These are phyloP conservation scores for Cotesia vestalis DNA, from an alignment of 1,140 invertebrate genomes.

Conservation along the genomic window DNA sequence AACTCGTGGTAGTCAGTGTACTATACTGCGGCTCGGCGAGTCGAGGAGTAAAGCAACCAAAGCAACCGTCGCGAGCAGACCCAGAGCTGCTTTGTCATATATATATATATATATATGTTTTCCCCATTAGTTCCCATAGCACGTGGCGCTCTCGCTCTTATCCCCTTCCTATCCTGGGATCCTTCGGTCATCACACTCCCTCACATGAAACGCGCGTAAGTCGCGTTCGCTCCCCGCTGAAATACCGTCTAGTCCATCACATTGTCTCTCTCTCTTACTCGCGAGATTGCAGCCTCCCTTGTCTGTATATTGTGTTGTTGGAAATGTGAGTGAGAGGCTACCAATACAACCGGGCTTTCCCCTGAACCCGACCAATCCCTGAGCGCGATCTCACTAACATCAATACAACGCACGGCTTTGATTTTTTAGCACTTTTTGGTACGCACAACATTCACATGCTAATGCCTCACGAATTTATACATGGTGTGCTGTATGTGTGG, in stretches of 20 bases:
- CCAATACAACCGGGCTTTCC: conserved; percentile 34
- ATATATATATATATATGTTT: conserved; percentile 14
- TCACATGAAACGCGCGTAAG: background rate
- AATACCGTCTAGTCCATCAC: conserved; percentile 8
- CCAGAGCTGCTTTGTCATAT: no score
- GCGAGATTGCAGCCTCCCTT: conserved; percentile 11
- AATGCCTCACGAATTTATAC: conserved; percentile 12
- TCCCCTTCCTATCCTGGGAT: conserved; percentile 11
- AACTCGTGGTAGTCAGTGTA: no score
- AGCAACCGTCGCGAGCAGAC: no score
- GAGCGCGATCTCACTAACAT: conserved; percentile 50
- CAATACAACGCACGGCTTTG: conserved; percentile 51
- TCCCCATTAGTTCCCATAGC: conserved; percentile 61
- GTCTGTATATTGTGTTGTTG: background rate
- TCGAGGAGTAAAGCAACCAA: no score
- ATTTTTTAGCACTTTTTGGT: conserved; percentile 25
- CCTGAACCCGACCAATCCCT: conserved; percentile 36
- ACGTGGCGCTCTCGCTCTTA: conserved; percentile 52
- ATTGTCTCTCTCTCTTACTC: conserved; percentile 31
- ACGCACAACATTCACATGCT: background rate
- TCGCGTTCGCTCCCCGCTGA: conserved; percentile 2
- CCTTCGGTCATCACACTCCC: conserved; percentile 24
- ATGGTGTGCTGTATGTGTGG: no score
- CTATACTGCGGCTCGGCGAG: no score
- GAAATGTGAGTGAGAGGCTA: conserved; percentile 32